These are phyloP conservation scores for Hypena proboscidalis DNA, from an alignment of 2,888 invertebrate species.

Conservation along the genomic window DNA sequence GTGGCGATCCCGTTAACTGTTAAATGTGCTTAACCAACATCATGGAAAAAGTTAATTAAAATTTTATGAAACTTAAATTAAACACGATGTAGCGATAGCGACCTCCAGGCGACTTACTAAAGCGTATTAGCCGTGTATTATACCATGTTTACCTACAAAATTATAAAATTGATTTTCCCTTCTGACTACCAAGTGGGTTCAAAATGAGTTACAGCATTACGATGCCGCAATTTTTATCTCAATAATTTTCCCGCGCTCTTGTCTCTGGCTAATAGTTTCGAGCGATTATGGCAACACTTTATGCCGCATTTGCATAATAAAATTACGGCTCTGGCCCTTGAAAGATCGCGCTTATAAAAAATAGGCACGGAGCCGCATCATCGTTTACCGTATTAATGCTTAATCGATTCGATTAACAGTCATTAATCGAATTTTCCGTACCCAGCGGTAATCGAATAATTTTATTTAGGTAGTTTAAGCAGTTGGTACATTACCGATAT, in stretches of 20 bases:
- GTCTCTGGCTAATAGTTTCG: conserved; percentile 60
- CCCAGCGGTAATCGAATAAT: conserved; percentile 44
- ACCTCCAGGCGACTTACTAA: no score
- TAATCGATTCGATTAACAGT: conserved; percentile 62
- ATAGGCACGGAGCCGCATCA: conserved; percentile 49
- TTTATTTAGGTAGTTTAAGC: conserved; percentile 33
- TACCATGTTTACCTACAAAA: conserved; percentile 3
- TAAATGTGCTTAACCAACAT: no score
- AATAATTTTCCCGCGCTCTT: conserved; percentile 61
- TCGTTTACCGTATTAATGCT: conserved; percentile 63
- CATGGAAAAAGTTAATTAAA: no score
- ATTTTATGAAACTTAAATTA: no score
- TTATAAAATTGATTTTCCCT: conserved; percentile 4
- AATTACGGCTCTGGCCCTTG: conserved; percentile 63
- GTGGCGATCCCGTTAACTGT: no score
- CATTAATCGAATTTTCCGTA: conserved; percentile 63
- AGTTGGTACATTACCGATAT: conserved; percentile 23
- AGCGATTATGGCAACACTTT: conserved; percentile 82
- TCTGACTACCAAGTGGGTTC: background rate
- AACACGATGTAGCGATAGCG: no score
- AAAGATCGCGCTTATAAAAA: conserved; percentile 64
- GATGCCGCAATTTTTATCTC: conserved; percentile 53
- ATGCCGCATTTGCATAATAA: conserved; percentile 83
- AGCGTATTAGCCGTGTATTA: background rate
- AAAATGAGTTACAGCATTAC: conserved; percentile 11